phyloP scores from a whole-genome alignment of 2,797 vertebrate genomes.

The Acropternis orthonyx region DNA sequence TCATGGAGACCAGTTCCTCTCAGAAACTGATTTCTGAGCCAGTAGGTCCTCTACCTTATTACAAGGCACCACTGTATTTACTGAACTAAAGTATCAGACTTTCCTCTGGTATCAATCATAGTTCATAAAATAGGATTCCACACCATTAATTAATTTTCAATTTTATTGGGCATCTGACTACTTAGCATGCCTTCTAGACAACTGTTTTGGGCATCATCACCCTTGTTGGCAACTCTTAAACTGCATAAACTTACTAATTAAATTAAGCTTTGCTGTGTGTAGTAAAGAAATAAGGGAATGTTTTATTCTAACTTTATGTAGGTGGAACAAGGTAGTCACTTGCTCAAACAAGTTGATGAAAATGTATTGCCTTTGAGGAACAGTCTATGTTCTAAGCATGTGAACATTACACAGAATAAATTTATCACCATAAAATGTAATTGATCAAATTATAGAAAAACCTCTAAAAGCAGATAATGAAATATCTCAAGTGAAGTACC shows the following conservation, averaged over 20 bases:
- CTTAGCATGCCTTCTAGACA: slow-evolving; percentile 19
- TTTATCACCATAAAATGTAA: neutral
- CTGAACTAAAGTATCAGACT: neutral
- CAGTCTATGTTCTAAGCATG: neutral
- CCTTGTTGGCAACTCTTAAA: neutral
- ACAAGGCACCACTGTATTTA: neutral
- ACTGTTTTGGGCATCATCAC: neutral
- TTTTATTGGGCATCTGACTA: slow-evolving; percentile 44
- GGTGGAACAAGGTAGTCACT: neutral
- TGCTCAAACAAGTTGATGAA: neutral
- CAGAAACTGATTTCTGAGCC: neutral
- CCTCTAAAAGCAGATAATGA: neutral
- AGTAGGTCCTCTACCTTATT: neutral
- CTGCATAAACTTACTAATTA: slow-evolving; percentile 2
- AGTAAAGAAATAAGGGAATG: neutral
- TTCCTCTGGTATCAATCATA: neutral
- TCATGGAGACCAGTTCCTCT: neutral
- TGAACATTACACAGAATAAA: neutral
- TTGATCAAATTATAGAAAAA: neutral
- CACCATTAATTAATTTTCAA: slow-evolving; percentile 17
- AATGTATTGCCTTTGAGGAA: neutral
- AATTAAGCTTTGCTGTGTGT: neutral
- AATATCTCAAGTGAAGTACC: neutral
- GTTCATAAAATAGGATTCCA: slow-evolving; percentile 36
- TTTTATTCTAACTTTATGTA: neutral